These are phyloP conservation scores for Littorina saxatilis DNA, from an alignment of 1,140 invertebrate species.

Conservation along the genomic window DNA sequence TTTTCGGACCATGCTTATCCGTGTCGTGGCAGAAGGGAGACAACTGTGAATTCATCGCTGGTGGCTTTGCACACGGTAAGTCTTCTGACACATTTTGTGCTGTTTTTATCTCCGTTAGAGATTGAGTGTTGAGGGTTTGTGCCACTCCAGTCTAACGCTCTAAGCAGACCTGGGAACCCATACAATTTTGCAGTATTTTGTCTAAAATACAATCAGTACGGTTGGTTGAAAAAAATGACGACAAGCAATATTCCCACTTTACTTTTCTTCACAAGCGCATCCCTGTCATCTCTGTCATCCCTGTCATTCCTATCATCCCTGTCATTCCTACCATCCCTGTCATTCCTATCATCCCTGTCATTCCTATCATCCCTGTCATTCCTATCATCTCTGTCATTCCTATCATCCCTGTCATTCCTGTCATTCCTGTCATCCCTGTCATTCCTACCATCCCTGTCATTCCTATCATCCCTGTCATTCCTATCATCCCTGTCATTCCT, in stretches of 20 bases:
- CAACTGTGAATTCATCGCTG: conserved; percentile 33
- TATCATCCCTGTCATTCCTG: not conserved
- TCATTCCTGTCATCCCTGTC: no score
- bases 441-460: no score
- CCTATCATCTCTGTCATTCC: not conserved
- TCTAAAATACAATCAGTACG: not conserved
- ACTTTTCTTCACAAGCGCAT: no score
- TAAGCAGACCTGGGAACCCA: not conserved
- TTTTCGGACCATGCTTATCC: conserved; percentile 14
- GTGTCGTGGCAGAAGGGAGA: conserved; percentile 35
- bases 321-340: no score
- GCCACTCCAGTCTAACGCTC: no score
- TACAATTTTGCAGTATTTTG: no score
- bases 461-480: no score
- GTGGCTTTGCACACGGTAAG: conserved; percentile 36
- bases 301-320: no score
- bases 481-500: no score
- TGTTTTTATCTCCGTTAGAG: conserved; percentile 2
- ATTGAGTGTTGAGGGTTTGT: not conserved
- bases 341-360: no score
- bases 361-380: no score
- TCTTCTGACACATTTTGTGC: not conserved
- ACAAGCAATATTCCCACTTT: not conserved
- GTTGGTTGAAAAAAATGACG: not conserved
- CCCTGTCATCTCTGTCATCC: no score